Conservation (phyloP, 1,140 invertebrate genomes). For the Heliothis subflexa region DNA sequence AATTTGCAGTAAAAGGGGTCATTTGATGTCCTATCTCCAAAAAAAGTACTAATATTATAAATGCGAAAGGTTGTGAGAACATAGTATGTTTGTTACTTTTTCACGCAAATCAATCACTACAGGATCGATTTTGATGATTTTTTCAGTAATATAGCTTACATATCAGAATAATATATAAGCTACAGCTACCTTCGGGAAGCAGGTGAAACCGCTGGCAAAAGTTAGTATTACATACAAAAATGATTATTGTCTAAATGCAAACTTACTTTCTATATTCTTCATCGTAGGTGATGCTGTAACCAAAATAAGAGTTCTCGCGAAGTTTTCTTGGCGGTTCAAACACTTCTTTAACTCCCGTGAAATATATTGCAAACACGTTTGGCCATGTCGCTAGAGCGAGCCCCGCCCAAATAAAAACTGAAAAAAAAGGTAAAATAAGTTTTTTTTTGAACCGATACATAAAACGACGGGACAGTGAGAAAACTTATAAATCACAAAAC, state of each 20-base stretch:
- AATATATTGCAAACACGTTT: not conserved
- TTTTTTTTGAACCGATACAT: no score
- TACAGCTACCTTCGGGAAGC: not conserved
- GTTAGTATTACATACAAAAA: not conserved
- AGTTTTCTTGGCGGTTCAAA: not conserved
- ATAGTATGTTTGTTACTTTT: no score
- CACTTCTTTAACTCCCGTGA: not conserved
- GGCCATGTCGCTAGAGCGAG: not conserved
- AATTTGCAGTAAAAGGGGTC: no score
- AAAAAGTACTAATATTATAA: no score
- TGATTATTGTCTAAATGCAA: not conserved
- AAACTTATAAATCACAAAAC: no score
- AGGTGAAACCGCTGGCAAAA: not conserved
- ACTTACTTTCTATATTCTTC: not conserved
- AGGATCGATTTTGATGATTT: no score
- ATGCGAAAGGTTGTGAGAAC: no score
- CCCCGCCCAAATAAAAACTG: not conserved
- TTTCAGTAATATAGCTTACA: no score
- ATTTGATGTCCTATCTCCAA: no score
- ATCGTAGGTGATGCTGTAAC: conserved; percentile 29
- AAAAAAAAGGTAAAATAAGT: not conserved
- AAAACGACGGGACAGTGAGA: no score
- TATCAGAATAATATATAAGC: no score
- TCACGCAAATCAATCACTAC: no score
- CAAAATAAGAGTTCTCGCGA: conserved; percentile 2